phyloP scores from a whole-genome alignment of 2,113 vertebrate genomes.

The Rhea pennata region DNA sequence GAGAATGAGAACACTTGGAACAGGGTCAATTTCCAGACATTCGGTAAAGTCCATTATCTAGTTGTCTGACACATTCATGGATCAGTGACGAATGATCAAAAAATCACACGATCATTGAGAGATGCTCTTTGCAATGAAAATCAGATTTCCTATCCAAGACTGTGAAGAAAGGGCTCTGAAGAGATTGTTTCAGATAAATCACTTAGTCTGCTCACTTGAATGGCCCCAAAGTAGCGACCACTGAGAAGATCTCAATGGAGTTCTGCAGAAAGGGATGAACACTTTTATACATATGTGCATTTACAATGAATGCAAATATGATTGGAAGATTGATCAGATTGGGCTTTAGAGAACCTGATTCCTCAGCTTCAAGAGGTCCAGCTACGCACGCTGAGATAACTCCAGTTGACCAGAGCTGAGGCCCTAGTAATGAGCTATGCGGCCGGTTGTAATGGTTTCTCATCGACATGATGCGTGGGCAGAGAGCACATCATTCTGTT shows the following conservation, averaged over 20 bases:
- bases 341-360: neutral
- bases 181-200: neutral
- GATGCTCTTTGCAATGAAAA: neutral
- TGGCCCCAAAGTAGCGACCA: neutral
- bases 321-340: neutral
- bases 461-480: constrained; percentile 15
- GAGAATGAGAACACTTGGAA: neutral
- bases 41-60: neutral
- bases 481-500: neutral
- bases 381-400: neutral
- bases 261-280: rapidly evolving
- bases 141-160: neutral
- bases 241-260: neutral
- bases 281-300: neutral
- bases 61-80: neutral
- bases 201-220: neutral
- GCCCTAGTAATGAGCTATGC: neutral
- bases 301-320: neutral
- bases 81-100: neutral
- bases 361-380: neutral
- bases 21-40: neutral
- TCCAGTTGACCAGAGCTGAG: neutral
- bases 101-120: neutral
- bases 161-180: neutral
- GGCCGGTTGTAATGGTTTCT: neutral